Base-by-base conservation (phyloP, 2,113 vertebrate genomes). In the Myotis lucifugus region DNA sequence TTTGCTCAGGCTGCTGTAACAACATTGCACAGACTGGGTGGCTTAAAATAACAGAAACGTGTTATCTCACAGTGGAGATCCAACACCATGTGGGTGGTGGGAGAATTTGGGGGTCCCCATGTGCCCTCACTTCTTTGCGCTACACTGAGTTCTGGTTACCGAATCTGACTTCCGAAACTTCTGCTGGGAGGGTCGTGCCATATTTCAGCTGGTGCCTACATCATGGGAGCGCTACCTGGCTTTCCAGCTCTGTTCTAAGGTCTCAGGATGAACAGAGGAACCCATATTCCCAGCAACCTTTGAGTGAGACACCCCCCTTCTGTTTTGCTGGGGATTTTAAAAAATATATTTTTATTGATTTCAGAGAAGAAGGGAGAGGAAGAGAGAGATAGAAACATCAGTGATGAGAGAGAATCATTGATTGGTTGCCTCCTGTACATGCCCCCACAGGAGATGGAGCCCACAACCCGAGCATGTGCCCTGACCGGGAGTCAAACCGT, bases 201-300 rank as follows among this genome's bases (percentile, higher is more conserved):
- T 18, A 1, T n/a, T n/a, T n/a, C 32, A 40, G 25, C 56, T 54
- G 5, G 32, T 25, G 12, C 11, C 29, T 0, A 3, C 13, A 1
- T 18, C 52, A 8, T 5, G 32, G 34, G 27, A 13, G 34, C 21
- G 17, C 29, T 32, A 2, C 21, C n/a, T 42, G 34, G 50, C 85
- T 84, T 64, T 61, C 46, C 76, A 64, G 76, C 42, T 54, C 10
- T 85, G n/a, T 32, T 50, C 15, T 3, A n/a, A 18, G 27, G 23
- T 56, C 52, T 92, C 40, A 11, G 40, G 52, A 25, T 70, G 29
- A 42, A 50, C 0, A 6, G 40, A 91, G 32, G 48, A 50, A 77
- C 17, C 54, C 15, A 56, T 34, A 67, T 4, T 42, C 37, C 46
- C 78, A 59, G 29, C 4, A 18, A 7, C 34, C 11, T 87, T 78